Evolutionary conservation across 2,888 invertebrate genomes (phyloP).

Genomic region (Imbricaverruca yamaguchii): DNA sequence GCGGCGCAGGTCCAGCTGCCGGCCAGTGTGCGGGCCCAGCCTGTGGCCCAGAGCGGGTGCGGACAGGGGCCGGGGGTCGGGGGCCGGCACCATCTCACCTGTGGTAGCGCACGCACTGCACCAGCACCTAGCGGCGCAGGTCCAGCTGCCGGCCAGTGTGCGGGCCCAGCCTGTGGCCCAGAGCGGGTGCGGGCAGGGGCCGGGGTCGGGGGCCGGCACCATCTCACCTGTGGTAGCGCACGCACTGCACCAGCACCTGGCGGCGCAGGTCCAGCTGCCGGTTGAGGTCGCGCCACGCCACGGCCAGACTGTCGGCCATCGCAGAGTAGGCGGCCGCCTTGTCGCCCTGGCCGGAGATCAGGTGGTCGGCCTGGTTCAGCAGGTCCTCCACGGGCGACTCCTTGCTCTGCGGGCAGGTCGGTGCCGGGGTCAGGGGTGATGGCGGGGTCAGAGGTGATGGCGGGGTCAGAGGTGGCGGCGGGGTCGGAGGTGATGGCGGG

Average conservation of each 20-base stretch:
- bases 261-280: constrained; percentile 61
- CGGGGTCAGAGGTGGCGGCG: too few relatives aligned
- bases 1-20: constrained; percentile 67
- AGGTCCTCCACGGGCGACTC: constrained; percentile 83
- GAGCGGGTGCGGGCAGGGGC: too few relatives aligned
- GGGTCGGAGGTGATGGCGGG: too few relatives aligned
- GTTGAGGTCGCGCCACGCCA: constrained; percentile 72
- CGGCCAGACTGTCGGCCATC: constrained; percentile 63
- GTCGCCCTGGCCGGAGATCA: constrained; percentile 67
- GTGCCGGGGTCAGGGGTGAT: too few relatives aligned
- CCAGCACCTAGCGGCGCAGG: constrained; percentile 64
- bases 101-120: constrained; percentile 70
- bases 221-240: constrained; percentile 62
- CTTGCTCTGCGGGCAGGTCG: constrained; percentile 54
- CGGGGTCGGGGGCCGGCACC: too few relatives aligned
- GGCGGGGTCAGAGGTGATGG: too few relatives aligned
- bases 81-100: constrained; percentile 42
- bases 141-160: too few relatives aligned
- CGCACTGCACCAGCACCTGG: constrained; percentile 65
- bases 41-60: too few relatives aligned
- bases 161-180: too few relatives aligned
- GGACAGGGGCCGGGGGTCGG: not conserved
- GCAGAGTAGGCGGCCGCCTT: constrained; percentile 67
- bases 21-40: too few relatives aligned
- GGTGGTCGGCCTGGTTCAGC: constrained; percentile 73